Conservation (phyloP, 2,113 vertebrate genomes). For the Pheucticus melanocephalus region DNA sequence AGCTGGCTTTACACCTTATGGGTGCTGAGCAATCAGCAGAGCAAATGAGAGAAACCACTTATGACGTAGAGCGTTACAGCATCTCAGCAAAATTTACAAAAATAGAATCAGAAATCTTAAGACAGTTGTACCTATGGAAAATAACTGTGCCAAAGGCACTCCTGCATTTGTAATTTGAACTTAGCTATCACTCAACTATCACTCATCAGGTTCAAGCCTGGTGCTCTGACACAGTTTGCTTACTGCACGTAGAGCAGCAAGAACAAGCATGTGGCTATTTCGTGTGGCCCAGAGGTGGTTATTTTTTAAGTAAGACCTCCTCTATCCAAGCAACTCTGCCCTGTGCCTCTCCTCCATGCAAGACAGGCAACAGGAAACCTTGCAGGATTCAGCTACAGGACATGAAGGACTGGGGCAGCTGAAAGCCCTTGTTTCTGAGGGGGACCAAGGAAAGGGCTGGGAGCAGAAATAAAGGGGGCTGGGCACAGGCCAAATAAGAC, state of each 20-base stretch:
- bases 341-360: not conserved
- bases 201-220: not conserved
- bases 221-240: not conserved
- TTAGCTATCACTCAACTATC: not conserved
- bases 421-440: not conserved
- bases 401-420: not conserved
- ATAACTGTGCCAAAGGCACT: not conserved
- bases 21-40: not conserved
- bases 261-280: not conserved
- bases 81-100: not conserved
- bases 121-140: not conserved
- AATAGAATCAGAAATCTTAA: not conserved
- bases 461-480: not conserved
- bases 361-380: not conserved
- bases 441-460: not conserved
- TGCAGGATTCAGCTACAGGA: not conserved
- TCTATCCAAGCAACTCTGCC: not conserved
- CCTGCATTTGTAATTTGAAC: not conserved
- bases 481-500: not conserved
- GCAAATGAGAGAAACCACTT: not conserved
- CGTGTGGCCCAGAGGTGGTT: not conserved
- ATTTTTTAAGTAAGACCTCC: not conserved
- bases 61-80: not conserved
- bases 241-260: not conserved
- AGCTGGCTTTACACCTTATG: not conserved